Conservation (phyloP, 2,113 vertebrate genomes). For the Pituophis catenifer region DNA sequence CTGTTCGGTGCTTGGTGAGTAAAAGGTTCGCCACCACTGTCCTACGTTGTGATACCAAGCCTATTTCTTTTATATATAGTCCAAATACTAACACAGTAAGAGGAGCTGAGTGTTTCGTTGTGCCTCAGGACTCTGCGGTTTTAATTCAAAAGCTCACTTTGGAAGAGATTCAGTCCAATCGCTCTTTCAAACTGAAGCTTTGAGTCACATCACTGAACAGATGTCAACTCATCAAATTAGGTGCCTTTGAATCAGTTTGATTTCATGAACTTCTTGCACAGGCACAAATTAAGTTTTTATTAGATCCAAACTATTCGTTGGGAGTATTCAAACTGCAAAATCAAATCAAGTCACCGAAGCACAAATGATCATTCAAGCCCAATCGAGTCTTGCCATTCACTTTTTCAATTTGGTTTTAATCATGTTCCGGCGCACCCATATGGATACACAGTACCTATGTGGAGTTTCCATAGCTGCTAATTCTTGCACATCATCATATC, state of each 20-base stretch:
- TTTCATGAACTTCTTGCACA: background rate
- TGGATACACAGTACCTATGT: no score
- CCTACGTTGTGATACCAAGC: background rate
- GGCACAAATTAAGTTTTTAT: background rate
- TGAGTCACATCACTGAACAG: background rate
- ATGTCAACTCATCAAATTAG: background rate
- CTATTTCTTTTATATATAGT: background rate
- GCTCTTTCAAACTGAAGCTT: background rate
- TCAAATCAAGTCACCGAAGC: background rate
- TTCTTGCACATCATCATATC: background rate
- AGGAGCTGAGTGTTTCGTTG: background rate
- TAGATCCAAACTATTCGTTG: background rate
- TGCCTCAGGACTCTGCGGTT: background rate
- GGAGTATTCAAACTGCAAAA: background rate
- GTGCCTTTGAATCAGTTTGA: background rate
- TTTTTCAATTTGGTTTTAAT: background rate
- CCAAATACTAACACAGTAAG: background rate
- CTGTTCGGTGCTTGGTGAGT: no score
- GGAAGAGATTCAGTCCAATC: background rate
- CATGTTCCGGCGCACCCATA: background rate
- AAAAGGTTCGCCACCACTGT: no score
- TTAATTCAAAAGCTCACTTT: background rate
- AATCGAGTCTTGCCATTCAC: background rate
- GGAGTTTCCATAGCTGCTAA: background rate
- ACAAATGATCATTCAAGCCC: background rate